phyloP scores from a whole-genome alignment of 2,888 invertebrate genomes.

The Anagyrus pseudococci region DNA sequence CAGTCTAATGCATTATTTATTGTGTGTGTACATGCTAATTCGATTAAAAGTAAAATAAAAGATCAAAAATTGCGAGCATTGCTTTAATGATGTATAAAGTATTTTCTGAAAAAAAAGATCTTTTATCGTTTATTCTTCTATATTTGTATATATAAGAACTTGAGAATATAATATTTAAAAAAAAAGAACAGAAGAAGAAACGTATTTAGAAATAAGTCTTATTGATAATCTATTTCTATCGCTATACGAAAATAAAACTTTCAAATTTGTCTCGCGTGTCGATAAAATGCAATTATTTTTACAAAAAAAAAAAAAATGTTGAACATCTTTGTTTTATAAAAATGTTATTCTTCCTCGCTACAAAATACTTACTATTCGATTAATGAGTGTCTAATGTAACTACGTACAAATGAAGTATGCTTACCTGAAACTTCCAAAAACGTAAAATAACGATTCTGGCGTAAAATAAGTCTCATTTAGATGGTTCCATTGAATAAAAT shows the following conservation, averaged over 20 bases:
- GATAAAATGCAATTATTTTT: slow-evolving; percentile 2
- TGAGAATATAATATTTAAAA: not conserved
- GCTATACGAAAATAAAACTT: not conserved
- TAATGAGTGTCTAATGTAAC: not conserved
- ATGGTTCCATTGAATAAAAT: too few species aligned
- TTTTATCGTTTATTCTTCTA: not conserved
- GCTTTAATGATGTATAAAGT: not conserved
- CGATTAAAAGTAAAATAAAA: too few species aligned
- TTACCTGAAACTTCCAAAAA: not conserved
- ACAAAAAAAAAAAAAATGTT: slow-evolving; percentile 3
- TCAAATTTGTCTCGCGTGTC: slow-evolving; percentile 9
- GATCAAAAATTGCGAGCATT: too few species aligned
- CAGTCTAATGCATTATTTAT: too few species aligned
- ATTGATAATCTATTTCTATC: not conserved
- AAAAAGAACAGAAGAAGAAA: not conserved
- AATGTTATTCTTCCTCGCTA: not conserved
- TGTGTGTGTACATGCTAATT: too few species aligned
- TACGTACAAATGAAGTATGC: not conserved
- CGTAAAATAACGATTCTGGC: not conserved
- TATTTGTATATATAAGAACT: too few species aligned
- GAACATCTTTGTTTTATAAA: not conserved
- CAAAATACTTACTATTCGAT: not conserved
- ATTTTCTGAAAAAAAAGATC: not conserved
- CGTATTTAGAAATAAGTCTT: not conserved
- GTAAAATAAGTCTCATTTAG: too few species aligned